Percentiles rank a stretch among this genome's conserved stretches.
phyloP scores from a whole-genome alignment of 2,797 vertebrate species.

The Pteronotus mesoamericanus region DNA sequence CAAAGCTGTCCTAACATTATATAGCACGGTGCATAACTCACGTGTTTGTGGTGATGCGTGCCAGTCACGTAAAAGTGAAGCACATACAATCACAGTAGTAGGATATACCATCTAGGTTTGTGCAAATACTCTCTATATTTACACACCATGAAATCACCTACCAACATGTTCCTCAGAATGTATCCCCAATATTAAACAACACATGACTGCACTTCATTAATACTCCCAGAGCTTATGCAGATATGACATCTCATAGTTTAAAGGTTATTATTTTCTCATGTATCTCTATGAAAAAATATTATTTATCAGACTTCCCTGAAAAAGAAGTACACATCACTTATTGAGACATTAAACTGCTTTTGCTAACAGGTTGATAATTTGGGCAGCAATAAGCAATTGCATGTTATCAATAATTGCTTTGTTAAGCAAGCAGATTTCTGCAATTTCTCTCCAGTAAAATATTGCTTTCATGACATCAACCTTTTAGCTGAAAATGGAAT shows the following conservation, averaged over 20 bases:
- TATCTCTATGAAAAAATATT: neutral
- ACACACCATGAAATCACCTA: neutral
- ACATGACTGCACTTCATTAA: neutral
- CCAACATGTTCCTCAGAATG: neutral
- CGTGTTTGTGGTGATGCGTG: neutral
- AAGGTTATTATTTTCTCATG: neutral
- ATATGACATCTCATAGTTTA: neutral
- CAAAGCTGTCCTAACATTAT: neutral
- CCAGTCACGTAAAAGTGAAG: neutral
- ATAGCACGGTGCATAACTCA: neutral
- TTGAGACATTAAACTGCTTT: neutral
- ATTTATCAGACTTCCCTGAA: constrained; percentile 28
- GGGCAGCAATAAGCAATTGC: constrained; percentile 14
- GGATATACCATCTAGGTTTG: neutral
- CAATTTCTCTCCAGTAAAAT: constrained; percentile 42
- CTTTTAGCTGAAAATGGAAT: constrained; percentile 44
- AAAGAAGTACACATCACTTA: neutral
- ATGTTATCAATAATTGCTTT: constrained; percentile 64
- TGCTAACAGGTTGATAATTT: constrained; percentile 32
- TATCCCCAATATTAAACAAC: neutral
- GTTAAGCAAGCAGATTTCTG: constrained; percentile 56
- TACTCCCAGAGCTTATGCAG: neutral
- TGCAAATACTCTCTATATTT: neutral
- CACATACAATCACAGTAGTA: neutral
- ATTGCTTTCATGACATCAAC: constrained; percentile 24